phyloP scores from a whole-genome alignment of 2,113 vertebrate genomes.

The Falco punctatus region DNA sequence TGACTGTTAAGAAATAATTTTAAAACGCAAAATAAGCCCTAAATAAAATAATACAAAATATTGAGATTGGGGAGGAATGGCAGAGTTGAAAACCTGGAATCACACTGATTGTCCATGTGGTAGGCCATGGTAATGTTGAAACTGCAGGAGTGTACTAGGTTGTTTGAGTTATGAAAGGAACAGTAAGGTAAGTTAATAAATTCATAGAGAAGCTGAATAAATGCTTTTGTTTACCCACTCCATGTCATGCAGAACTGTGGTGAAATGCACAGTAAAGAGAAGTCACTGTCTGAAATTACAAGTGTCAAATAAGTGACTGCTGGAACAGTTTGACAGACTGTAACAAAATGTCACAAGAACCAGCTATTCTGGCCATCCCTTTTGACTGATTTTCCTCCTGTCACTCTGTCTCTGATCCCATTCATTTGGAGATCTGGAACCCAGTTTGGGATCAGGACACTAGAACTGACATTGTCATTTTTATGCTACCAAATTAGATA shows the following conservation, averaged over 20 bases:
- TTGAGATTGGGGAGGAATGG: accelerated
- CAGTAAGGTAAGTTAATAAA: background rate
- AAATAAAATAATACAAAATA: background rate
- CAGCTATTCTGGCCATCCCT: background rate
- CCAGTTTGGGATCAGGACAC: background rate
- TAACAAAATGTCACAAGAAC: background rate
- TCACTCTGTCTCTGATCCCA: background rate
- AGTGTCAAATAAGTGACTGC: background rate
- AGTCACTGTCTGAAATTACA: background rate
- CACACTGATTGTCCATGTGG: background rate
- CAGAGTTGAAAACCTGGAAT: background rate
- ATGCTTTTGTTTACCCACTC: background rate
- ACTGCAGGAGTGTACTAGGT: background rate
- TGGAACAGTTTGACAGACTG: background rate
- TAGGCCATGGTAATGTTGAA: background rate
- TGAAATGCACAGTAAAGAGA: background rate
- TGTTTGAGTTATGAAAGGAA: background rate
- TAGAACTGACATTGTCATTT: background rate
- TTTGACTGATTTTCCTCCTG: background rate
- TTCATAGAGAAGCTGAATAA: background rate
- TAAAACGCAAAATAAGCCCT: background rate
- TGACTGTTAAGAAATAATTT: background rate
- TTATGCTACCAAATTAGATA: background rate
- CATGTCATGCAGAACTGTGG: background rate
- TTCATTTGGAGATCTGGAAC: background rate